Evolutionary conservation across 1,140 invertebrate species (phyloP).

Genomic region (Stegodyphus mimosarum): DNA sequence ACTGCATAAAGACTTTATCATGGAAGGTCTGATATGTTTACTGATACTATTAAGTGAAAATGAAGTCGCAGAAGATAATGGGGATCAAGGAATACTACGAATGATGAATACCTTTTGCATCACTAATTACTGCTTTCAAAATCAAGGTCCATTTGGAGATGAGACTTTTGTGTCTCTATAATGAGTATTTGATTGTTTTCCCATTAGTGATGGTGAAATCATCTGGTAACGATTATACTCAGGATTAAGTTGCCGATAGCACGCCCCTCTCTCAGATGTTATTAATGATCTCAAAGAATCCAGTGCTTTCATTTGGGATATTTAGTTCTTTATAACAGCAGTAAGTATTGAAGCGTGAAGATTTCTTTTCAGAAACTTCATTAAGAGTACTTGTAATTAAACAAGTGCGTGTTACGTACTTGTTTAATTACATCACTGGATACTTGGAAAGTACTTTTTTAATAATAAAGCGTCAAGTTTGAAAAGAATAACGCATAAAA

Average conservation of each 20-base stretch:
- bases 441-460: no score
- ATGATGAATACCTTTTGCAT: slow-evolving; percentile 28
- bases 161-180: slow-evolving; percentile 41
- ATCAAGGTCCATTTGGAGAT: slow-evolving; percentile 45
- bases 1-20: not conserved
- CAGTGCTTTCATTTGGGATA: slow-evolving; percentile 6
- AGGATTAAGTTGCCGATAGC: slow-evolving; percentile 51
- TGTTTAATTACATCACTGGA: no score
- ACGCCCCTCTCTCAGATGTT: not conserved
- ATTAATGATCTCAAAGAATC: slow-evolving; percentile 28
- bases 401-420: no score
- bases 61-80: slow-evolving; percentile 12
- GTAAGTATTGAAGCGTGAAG: not conserved
- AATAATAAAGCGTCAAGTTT: no score
- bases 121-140: slow-evolving; percentile 46
- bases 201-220: slow-evolving; percentile 48
- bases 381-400: slow-evolving; percentile 23
- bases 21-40: not conserved
- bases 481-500: no score
- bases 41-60: not conserved
- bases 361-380: slow-evolving; percentile 26
- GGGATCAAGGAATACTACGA: not conserved
- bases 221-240: slow-evolving; percentile 51
- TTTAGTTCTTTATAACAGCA: slow-evolving; percentile 16
- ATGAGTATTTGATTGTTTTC: slow-evolving; percentile 43